Conservation (phyloP, 2,113 vertebrate species). For the Halichoerus grypus region DNA sequence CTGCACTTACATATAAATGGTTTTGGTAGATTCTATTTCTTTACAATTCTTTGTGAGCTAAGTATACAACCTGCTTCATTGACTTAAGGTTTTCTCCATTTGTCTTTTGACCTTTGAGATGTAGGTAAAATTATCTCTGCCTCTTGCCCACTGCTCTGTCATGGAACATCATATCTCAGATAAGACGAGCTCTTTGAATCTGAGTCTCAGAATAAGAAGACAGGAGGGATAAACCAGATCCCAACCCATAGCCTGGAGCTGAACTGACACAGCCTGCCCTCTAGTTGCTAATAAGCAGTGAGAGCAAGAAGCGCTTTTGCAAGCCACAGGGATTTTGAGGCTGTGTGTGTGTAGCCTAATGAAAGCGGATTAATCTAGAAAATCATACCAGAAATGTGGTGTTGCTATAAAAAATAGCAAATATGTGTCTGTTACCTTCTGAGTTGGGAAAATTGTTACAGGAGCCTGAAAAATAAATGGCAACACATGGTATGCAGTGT, state of each 20-base stretch:
- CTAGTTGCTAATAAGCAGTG: neutral
- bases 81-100: neutral
- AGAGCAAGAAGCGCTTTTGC: neutral
- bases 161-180: neutral
- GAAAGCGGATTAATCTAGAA: neutral
- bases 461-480: neutral
- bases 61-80: neutral
- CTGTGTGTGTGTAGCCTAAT: neutral
- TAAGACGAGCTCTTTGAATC: neutral
- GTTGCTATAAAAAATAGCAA: neutral
- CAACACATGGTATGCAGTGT: neutral
- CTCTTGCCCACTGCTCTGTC: neutral
- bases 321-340: neutral
- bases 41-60: neutral
- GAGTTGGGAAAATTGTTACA: neutral
- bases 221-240: neutral
- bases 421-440: neutral
- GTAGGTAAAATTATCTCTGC: neutral
- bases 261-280: neutral
- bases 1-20: neutral
- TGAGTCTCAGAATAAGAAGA: neutral
- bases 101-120: neutral
- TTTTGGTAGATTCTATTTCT: neutral
- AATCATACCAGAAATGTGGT: neutral
- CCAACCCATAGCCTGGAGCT: neutral